Evolutionary conservation across 2,797 vertebrate species (phyloP), one percentile per base, ranked within the genome.

Genomic region (Telmatherina bonti): DNA sequence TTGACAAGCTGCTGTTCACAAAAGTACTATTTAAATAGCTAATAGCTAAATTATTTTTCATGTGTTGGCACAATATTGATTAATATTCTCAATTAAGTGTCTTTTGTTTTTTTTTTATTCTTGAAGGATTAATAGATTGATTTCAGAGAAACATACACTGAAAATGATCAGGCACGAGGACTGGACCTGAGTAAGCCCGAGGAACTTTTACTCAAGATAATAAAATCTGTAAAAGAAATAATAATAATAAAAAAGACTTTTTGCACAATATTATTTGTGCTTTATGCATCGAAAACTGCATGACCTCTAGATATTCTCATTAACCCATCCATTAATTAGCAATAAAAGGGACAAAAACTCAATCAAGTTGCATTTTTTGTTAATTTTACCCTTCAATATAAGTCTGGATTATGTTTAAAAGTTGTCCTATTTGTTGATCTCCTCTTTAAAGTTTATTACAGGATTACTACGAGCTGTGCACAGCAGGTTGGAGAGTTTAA

Each of bases 391-490:
- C 18, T 4, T 9, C 1, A n/a, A 9, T 47, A n/a, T 47, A 20
- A n/a, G 20, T n/a, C 7, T n/a, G 33, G 11, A 11, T 1, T 26
- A 13, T 1, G 26, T 43, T 16, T 15, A 22, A 62, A 74, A 72
- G 53, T 77, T 55, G 5, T 38, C 29, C 33, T n/a, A 49, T 27
- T 1, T 7, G 58, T 24, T 51, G 38, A n/a, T 20, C 33, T 10
- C 10, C 54, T 35, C 18, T 69, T 35, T 36, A n/a, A 53, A 54
- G 64, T 67, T 70, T 49, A 58, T 24, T 58, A 67, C 61, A 75
- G 31, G 65, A 38, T 74, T 71, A 84, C 65, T 51, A 61, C 56
- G 67, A 49, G 64, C 67, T 68, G 58, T 33, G 7, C 27, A 43
- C 67, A 52, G 47, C 53, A 67, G 51, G 62, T 63, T 5, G 9